phyloP scores from a whole-genome alignment of 2,797 vertebrate species.

The Miichthys miiuy region DNA sequence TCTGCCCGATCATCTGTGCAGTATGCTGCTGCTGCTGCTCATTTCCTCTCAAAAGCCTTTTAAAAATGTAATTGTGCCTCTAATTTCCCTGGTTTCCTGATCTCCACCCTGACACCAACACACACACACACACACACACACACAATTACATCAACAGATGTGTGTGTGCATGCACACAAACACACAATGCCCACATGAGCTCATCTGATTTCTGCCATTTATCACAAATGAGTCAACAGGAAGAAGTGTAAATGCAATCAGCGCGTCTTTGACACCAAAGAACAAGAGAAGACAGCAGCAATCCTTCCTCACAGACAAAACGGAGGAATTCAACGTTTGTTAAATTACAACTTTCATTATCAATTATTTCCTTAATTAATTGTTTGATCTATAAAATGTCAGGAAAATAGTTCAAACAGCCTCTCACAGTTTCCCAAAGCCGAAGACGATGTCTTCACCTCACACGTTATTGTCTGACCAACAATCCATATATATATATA shows the following conservation, averaged over 20 bases:
- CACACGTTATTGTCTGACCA: not conserved
- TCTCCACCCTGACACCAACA: slow-evolving; percentile 57
- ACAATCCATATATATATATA: not conserved
- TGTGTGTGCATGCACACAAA: not conserved
- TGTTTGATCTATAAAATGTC: too few species aligned
- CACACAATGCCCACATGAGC: slow-evolving; percentile 48
- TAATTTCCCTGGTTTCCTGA: slow-evolving; percentile 76
- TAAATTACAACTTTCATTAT: not conserved
- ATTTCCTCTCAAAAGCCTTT: slow-evolving; percentile 84
- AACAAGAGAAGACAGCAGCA: not conserved
- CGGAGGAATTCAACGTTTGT: not conserved
- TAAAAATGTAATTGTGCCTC: slow-evolving; percentile 74
- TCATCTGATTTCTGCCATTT: slow-evolving; percentile 57
- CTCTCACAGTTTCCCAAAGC: not conserved
- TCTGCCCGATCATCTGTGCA: slow-evolving; percentile 64
- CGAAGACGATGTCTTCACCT: not conserved
- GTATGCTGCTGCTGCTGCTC: slow-evolving; percentile 62
- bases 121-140: too few species aligned
- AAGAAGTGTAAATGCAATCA: slow-evolving; percentile 31
- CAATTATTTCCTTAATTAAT: not conserved
- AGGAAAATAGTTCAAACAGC: not conserved
- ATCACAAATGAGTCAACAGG: slow-evolving; percentile 58
- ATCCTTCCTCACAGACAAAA: not conserved
- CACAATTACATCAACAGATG: not conserved
- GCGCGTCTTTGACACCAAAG: slow-evolving; percentile 11